Evolutionary conservation across 2,888 invertebrate genomes (phyloP), one percentile per base, ranked within the genome.

Genomic region (Coremacera marginata): DNA sequence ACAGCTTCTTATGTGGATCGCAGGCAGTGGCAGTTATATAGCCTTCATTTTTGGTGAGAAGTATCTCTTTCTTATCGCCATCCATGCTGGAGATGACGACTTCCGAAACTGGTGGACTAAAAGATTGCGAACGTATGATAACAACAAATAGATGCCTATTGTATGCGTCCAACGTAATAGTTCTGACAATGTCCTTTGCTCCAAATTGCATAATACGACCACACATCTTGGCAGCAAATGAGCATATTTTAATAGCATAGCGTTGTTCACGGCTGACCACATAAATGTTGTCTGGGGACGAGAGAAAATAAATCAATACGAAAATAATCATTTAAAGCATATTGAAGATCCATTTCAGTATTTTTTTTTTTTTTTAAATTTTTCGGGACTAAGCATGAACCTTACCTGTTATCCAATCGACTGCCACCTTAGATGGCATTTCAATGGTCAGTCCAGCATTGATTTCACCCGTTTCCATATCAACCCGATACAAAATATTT

Each of bases 341-440:
- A n/a, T n/a, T n/a, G n/a, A n/a, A n/a, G n/a, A n/a, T n/a, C n/a
- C n/a, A n/a, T n/a, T n/a, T n/a, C n/a, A n/a, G n/a, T n/a, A n/a
- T n/a, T n/a, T n/a, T n/a, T n/a, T n/a, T n/a, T n/a, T n/a, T n/a
- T n/a, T n/a, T n/a, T n/a, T n/a, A n/a, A n/a, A n/a, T n/a, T n/a
- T n/a, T n/a, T n/a, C n/a, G n/a, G n/a, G n/a, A n/a, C n/a, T n/a
- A n/a, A n/a, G n/a, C n/a, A n/a, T n/a, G n/a, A n/a, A 0, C 70
- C 67, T 76, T 55, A 14, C 92, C 91, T 0, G 94, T 93, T 31
- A 93, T 88, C 95, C 95, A 95, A 83, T 96, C 95, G 2, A 94
- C 90, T 0, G 94, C 91, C 55, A 95, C 84, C 88, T 93, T 89
- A 0, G 91, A 91, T 16, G 92, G 86, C 19, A 89, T 87, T 3